Conservation (phyloP, 2,797 vertebrate species). For the Pseudochaenichthys georgianus region DNA sequence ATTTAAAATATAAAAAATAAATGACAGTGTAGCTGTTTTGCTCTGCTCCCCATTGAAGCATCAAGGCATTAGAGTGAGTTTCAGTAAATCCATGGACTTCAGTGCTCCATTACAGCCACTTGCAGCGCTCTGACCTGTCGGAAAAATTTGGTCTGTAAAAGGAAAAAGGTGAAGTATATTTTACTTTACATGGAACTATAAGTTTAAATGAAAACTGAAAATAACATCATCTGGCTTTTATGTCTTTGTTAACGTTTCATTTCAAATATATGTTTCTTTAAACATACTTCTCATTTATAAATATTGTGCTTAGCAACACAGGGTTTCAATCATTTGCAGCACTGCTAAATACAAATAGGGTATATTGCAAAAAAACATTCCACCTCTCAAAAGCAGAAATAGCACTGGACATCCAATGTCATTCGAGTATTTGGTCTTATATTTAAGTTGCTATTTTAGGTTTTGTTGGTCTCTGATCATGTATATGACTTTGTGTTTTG, state of each 20-base stretch:
- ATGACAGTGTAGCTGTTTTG: slow-evolving; percentile 50
- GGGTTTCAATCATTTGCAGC: background rate
- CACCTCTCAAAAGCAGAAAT: background rate
- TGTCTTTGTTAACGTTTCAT: slow-evolving; percentile 34
- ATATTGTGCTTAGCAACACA: slow-evolving; percentile 14
- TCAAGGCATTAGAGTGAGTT: slow-evolving; percentile 72
- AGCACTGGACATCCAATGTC: background rate
- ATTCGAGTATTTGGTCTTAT: slow-evolving; percentile 8
- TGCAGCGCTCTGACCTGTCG: slow-evolving; percentile 41
- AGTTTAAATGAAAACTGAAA: slow-evolving; percentile 64
- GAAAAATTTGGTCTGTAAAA: background rate
- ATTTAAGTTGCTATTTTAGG: slow-evolving; percentile 16
- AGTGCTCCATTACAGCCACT: slow-evolving; percentile 85
- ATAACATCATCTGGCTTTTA: slow-evolving; percentile 56
- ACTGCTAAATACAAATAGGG: background rate
- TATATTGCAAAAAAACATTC: background rate
- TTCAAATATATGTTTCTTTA: background rate
- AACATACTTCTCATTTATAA: background rate
- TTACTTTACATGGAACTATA: slow-evolving; percentile 64
- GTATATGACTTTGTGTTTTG: slow-evolving; percentile 34
- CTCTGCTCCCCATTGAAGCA: slow-evolving; percentile 67
- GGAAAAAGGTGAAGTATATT: slow-evolving; percentile 68
- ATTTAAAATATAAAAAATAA: background rate
- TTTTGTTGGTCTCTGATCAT: slow-evolving; percentile 26
- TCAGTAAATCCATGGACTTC: slow-evolving; percentile 87